Base-by-base conservation (phyloP, 1,140 invertebrate genomes). In the Neodiprion virginianus region DNA sequence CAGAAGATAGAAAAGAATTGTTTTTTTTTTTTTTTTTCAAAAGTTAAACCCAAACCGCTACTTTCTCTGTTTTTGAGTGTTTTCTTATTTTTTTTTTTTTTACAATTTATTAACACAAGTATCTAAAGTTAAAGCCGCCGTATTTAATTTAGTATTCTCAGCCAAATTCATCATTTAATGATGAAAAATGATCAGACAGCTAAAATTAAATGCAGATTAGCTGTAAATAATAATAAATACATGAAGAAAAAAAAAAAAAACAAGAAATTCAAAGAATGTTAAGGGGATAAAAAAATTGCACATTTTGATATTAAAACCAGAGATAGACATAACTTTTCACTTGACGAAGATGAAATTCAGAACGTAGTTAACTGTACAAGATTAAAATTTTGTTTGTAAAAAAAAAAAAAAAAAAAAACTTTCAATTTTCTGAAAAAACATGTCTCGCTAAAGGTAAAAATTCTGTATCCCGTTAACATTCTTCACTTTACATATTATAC, bases 1-100 rank as follows among this genome's bases (percentile, higher is more conserved):
- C 82, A 87, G 73, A 82, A 85, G 76, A 82, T 76, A 76, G 78
- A 82, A 77, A 21, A 79, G 71, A 78, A 74, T 70, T 76, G 53
- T 50, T 21, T 71, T 75, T 76, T 50, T 72, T 70, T 21, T 74
- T 61, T 70, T 72, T 71, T 73, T 17, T 17, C 17, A 69, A 79
- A 75, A 71, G 10, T 71, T 69, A 67, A 67, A 79, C 79, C 82
- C 78, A 80, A 83, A 86, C 84, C 77, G 75, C 78, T 76, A 40
- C 28, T 40, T 40, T 40, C 28, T 40, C 28, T 5, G 74, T 74
- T 47, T 74, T 66, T 75, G 65, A 72, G 8, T 48, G 61, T 69
- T 70, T 70, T 53, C 14, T 74, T 71, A 28, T 69, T 28, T 77
- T 72, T 47, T 9, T 69, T 65, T 65, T 23, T 65, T 71, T 71